Conservation (phyloP, 2,797 vertebrate species). For the Karalla daura region DNA sequence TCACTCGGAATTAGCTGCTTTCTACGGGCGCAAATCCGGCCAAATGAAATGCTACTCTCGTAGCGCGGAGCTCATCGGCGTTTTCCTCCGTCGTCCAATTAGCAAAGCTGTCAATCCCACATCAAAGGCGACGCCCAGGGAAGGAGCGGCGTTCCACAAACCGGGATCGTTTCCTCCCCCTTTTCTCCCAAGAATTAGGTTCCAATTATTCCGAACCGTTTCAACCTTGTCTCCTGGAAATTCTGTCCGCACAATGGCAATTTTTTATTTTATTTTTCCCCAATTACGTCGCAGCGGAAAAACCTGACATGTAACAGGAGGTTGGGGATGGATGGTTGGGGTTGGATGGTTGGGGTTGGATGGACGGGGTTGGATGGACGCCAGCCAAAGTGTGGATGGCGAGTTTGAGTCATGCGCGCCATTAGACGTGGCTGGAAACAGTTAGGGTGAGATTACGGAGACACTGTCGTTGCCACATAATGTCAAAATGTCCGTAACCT, state of each 20-base stretch:
- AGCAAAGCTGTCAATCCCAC: slow-evolving; percentile 58
- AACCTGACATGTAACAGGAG: too few relatives aligned
- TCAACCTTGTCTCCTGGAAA: slow-evolving; percentile 18
- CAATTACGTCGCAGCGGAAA: neutral
- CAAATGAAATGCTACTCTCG: slow-evolving; percentile 29
- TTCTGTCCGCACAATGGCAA: slow-evolving; percentile 4
- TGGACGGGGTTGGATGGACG: too few relatives aligned
- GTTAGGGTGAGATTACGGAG: too few relatives aligned
- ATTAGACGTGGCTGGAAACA: too few relatives aligned
- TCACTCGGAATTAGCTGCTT: slow-evolving; percentile 29
- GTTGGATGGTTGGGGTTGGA: too few relatives aligned
- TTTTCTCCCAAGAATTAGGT: slow-evolving; percentile 14
- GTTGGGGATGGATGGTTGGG: too few relatives aligned
- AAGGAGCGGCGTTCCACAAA: slow-evolving; percentile 48
- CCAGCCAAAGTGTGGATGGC: too few relatives aligned
- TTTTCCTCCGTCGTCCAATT: slow-evolving; percentile 46
- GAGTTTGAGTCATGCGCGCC: too few relatives aligned
- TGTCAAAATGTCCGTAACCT: too few relatives aligned
- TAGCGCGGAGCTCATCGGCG: slow-evolving; percentile 16
- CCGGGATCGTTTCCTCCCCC: slow-evolving; percentile 35
- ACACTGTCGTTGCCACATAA: too few relatives aligned
- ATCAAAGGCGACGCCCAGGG: slow-evolving; percentile 15
- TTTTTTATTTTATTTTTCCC: slow-evolving; percentile 38
- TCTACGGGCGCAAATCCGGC: slow-evolving; percentile 24
- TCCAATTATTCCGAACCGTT: slow-evolving; percentile 18